A percentile compares a stretch with the other conserved stretches of the same genome.
phyloP scores from a whole-genome alignment of 2,113 vertebrate species.

The Myocastor coypus region DNA sequence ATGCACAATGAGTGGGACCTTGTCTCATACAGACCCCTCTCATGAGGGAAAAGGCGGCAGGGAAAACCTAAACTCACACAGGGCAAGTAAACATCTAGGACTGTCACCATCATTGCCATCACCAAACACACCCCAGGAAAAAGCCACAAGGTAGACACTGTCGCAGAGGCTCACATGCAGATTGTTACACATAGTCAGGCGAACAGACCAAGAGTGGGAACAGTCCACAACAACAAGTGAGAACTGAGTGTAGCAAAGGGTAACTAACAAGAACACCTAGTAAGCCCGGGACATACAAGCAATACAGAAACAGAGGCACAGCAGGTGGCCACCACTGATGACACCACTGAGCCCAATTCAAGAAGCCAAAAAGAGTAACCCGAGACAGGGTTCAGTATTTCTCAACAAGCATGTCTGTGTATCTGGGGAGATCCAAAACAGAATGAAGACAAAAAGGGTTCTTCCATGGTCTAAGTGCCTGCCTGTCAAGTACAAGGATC shows the following conservation, averaged over 20 bases:
- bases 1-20: neutral
- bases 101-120: neutral
- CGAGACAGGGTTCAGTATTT: neutral
- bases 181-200: neutral
- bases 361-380: neutral
- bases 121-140: neutral
- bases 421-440: neutral
- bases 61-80: neutral
- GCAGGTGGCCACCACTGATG: neutral
- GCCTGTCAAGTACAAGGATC: too few species aligned
- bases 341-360: neutral
- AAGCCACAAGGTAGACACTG: neutral
- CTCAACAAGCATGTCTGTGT: neutral
- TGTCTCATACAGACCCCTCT: neutral
- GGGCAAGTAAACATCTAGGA: neutral
- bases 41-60: neutral
- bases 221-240: neutral
- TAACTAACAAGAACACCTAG: neutral
- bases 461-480: too few species aligned
- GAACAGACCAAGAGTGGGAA: neutral
- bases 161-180: neutral
- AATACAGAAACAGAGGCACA: neutral
- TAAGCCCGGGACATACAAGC: neutral
- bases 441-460: neutral
- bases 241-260: neutral